Percentiles rank a stretch among this genome's conserved stretches.
These are phyloP conservation scores for Hydrophis major DNA, from an alignment of 2,797 vertebrate species.

Conservation along the genomic window DNA sequence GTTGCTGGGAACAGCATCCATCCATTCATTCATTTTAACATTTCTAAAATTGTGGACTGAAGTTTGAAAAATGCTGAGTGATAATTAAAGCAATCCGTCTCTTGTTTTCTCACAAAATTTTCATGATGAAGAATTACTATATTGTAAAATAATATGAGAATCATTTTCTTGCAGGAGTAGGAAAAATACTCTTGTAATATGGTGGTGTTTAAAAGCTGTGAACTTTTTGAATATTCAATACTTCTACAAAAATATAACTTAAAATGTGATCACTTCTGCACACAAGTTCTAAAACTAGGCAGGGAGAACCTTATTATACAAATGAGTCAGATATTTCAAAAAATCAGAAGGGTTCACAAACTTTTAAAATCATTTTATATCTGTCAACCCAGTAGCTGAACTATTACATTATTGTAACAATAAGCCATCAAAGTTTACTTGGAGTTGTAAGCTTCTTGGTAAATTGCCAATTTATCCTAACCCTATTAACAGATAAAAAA, in stretches of 20 bases:
- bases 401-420: background rate
- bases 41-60: background rate
- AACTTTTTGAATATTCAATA: background rate
- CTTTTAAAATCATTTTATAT: background rate
- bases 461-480: conserved; percentile 23
- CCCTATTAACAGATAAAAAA: conserved; percentile 34
- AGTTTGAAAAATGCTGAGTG: background rate
- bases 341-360: background rate
- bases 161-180: background rate
- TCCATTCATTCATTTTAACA: background rate
- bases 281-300: background rate
- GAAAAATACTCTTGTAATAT: background rate
- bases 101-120: background rate
- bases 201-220: background rate
- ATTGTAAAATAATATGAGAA: background rate
- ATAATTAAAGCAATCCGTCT: background rate
- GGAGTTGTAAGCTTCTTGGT: conserved; percentile 18
- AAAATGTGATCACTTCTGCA: background rate
- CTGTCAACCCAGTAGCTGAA: background rate
- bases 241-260: background rate
- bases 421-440: background rate
- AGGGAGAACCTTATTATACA: background rate
- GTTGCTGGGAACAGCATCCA: background rate
- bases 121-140: background rate
- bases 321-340: background rate